A percentile compares a stretch with the other conserved stretches of the same genome.
Conservation (phyloP, 2,113 vertebrate genomes). For the Pseudonaja textilis region DNA sequence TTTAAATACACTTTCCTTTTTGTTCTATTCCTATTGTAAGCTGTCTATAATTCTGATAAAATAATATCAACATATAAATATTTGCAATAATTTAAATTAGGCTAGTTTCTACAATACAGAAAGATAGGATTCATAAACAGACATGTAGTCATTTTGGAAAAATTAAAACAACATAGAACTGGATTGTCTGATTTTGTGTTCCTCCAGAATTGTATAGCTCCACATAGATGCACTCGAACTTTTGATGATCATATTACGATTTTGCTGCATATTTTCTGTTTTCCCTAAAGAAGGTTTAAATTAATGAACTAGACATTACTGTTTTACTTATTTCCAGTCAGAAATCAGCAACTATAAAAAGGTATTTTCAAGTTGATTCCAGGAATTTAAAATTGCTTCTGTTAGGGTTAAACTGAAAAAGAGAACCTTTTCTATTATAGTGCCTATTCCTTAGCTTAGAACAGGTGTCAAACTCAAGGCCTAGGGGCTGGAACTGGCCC, state of each 20-base stretch:
- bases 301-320: not conserved
- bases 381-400: not conserved
- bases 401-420: constrained; percentile 6
- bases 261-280: not conserved
- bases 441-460: not conserved
- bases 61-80: not conserved
- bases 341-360: not conserved
- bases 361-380: not conserved
- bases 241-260: not conserved
- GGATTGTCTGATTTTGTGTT: not conserved
- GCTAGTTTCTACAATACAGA: not conserved
- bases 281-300: not conserved
- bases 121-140: not conserved
- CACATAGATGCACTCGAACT: not conserved
- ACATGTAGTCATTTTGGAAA: not conserved
- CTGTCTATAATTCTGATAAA: not conserved
- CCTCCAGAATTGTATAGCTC: not conserved
- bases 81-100: not conserved
- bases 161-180: not conserved
- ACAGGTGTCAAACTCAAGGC: no score
- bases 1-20: not conserved
- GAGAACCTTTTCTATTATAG: not conserved
- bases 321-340: not conserved
- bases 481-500: no score
- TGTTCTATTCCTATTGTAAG: not conserved